phyloP scores from a whole-genome alignment of 2,113 vertebrate genomes.

The Pao palembangensis region DNA sequence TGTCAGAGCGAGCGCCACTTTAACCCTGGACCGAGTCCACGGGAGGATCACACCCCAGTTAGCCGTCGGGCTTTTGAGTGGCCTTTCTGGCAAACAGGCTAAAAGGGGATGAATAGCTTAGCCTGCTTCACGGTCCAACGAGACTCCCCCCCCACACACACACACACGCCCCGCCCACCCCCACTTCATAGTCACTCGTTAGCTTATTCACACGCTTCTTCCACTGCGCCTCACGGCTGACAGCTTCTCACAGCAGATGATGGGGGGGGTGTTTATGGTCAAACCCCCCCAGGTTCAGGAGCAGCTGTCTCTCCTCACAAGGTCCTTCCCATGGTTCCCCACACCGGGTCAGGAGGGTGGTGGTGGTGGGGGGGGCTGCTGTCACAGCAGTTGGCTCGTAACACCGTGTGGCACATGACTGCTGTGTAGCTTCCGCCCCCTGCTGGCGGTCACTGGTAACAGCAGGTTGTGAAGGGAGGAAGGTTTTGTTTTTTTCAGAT shows the following conservation, averaged over 20 bases:
- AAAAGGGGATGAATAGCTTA: slow-evolving; percentile 20
- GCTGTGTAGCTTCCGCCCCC: slow-evolving; percentile 42
- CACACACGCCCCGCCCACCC: too few relatives aligned
- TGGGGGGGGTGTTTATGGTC: slow-evolving; percentile 25
- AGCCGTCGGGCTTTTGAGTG: slow-evolving; percentile 52
- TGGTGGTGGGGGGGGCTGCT: slow-evolving; percentile 20
- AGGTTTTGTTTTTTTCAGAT: too few relatives aligned
- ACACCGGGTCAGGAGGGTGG: slow-evolving; percentile 28
- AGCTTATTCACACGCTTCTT: slow-evolving; percentile 17
- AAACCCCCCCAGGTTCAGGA: slow-evolving; percentile 4
- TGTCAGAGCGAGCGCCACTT: slow-evolving; percentile 34
- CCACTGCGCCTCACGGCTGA: slow-evolving; percentile 17
- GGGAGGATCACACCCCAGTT: slow-evolving; percentile 61
- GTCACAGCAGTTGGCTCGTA: slow-evolving; percentile 52
- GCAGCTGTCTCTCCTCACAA: slow-evolving; percentile 59
- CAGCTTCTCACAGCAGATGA: slow-evolving; percentile 35
- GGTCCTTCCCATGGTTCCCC: slow-evolving; percentile 41
- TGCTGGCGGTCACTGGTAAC: slow-evolving; percentile 42
- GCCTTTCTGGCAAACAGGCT: slow-evolving; percentile 45
- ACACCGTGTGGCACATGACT: slow-evolving; percentile 34
- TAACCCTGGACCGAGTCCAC: slow-evolving; percentile 64
- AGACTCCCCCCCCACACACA: background rate
- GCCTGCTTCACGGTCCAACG: background rate
- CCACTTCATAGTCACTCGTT: slow-evolving; percentile 18
- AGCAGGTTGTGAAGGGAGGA: background rate